Evolutionary conservation across 1,140 invertebrate species (phyloP), one percentile per base, ranked within the genome.

Genomic region (Procambarus virginalis): DNA sequence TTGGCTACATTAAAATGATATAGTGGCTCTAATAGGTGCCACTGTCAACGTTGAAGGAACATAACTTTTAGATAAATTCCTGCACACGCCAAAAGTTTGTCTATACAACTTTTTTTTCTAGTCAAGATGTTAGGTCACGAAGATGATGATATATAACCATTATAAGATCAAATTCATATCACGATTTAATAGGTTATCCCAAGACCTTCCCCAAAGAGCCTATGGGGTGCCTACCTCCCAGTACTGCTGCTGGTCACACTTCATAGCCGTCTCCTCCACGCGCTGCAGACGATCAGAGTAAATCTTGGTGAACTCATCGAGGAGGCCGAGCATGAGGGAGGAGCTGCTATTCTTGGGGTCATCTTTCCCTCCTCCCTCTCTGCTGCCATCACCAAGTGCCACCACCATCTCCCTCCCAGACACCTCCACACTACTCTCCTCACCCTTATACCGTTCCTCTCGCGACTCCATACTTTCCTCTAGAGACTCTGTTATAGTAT

Each of bases 261-360:
- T 91, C 58, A 91, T 78, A 5, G 91, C 82, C 51, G 86, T 81
- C 46, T 91, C 75, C 49, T 91, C 91, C 0, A 91, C 86, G 48
- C 91, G 73, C 48, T 91, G 81, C 3, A 91, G 83, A 48, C 84
- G 82, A 60, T 91, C 91, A 3, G 86, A 85, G 75, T 91, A 91
- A 81, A 91, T 91, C 75, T 91, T 84, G 20, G 91, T 89, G 22
- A 91, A 91, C 68, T 91, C 91, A n/a, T 91, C 91, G 0, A 91
- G 82, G 46, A 91, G 78, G 0, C 86, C 91, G 3, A 91, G 82
- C 91, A 91, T 91, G 46, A 85, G 75, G 34, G 86, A 84, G 6
- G 91, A 91, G 73, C 84, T 87, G 73, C 90, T 91, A 70, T 75
- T 75, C 73, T 86, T 86, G 76, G 46, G 6, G 77, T 80, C 78